A percentile compares a stretch with the other conserved stretches of the same genome.
These are phyloP conservation scores for Myotis findleyi DNA, from an alignment of 2,797 vertebrate genomes.

Conservation along the genomic window DNA sequence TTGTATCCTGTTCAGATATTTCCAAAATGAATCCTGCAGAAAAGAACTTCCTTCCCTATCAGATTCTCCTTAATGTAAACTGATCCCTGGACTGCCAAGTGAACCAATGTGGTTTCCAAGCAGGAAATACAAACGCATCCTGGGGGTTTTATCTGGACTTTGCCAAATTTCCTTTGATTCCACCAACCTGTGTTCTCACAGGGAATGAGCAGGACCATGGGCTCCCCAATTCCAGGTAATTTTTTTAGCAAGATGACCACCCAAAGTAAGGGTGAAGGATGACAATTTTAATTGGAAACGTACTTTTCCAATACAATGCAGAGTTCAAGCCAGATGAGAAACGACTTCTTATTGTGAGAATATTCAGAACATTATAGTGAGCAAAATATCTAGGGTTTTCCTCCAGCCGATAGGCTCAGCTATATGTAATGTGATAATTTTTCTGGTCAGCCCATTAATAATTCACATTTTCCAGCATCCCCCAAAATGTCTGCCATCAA, in stretches of 20 bases:
- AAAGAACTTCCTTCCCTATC: slow-evolving; percentile 37
- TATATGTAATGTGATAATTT: slow-evolving; percentile 81
- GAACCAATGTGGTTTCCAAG: neutral
- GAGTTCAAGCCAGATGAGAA: slow-evolving; percentile 70
- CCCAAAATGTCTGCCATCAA: slow-evolving; percentile 64
- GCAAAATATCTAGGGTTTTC: slow-evolving; percentile 62
- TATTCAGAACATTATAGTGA: slow-evolving; percentile 72
- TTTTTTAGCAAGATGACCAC: slow-evolving; percentile 77
- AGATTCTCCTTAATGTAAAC: neutral
- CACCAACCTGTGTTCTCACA: slow-evolving; percentile 34
- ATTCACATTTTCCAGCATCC: slow-evolving; percentile 70
- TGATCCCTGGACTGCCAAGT: neutral
- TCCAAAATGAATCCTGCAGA: slow-evolving; percentile 51
- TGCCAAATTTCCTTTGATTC: slow-evolving; percentile 43
- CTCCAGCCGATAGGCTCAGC: slow-evolving; percentile 58
- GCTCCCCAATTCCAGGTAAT: slow-evolving; percentile 45
- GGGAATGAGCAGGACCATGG: neutral
- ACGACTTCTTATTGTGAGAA: slow-evolving; percentile 79
- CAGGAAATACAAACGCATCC: neutral
- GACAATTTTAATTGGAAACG: slow-evolving; percentile 78
- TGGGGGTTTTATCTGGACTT: slow-evolving; percentile 24
- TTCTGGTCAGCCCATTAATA: slow-evolving; percentile 79
- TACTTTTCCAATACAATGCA: slow-evolving; percentile 70
- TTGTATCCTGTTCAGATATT: slow-evolving; percentile 69
- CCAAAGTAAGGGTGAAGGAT: slow-evolving; percentile 75